Conservation (phyloP, 2,797 vertebrate genomes). For the Trachops cirrhosus region DNA sequence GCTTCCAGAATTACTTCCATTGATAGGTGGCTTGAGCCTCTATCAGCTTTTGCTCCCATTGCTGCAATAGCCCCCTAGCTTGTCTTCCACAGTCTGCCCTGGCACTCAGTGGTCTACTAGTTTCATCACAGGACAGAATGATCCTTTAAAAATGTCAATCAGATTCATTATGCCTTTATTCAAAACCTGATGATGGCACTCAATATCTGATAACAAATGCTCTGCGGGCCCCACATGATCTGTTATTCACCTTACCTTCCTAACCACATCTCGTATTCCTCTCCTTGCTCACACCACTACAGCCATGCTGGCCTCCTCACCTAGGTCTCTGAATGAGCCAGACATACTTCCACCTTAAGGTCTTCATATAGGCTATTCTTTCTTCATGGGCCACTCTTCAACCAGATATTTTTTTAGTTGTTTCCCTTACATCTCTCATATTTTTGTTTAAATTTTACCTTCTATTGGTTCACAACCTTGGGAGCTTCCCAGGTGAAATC, state of each 20-base stretch:
- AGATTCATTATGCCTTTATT: neutral
- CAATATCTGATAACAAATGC: neutral
- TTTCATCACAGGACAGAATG: neutral
- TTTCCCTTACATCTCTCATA: neutral
- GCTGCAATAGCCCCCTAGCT: too few relatives aligned
- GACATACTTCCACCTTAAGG: neutral
- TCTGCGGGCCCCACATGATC: neutral
- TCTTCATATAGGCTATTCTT: neutral
- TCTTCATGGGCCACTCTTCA: neutral
- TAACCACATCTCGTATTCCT: too few relatives aligned
- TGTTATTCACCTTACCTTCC: neutral
- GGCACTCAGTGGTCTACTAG: neutral
- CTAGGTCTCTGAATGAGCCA: neutral
- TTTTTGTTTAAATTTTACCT: neutral
- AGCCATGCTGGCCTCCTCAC: neutral
- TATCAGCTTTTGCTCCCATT: neutral
- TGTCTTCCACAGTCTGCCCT: neutral
- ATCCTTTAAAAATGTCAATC: neutral
- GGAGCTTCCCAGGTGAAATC: neutral
- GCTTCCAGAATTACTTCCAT: neutral
- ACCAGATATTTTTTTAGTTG: neutral
- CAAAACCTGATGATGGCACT: neutral
- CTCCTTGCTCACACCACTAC: neutral
- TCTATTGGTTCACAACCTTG: neutral
- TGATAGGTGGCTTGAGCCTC: neutral